phyloP scores from a whole-genome alignment of 2,113 vertebrate species.

The Sander lucioperca region DNA sequence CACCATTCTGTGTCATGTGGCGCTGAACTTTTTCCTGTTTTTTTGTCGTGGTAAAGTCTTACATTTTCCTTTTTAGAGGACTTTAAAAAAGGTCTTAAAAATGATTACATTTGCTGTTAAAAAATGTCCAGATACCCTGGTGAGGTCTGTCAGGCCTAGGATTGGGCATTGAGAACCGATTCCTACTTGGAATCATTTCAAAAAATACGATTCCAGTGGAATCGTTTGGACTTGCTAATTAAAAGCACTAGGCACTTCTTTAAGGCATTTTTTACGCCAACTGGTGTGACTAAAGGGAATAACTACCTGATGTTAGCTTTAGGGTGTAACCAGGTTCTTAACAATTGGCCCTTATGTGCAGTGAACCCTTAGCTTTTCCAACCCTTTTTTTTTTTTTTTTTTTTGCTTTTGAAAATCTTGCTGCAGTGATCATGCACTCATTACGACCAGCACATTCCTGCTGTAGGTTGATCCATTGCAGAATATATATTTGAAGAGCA shows the following conservation, averaged over 20 bases:
- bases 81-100: too few species aligned
- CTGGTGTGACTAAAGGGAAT: neutral
- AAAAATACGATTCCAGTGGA: too few species aligned
- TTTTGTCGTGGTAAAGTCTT: too few species aligned
- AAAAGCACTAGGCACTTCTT: neutral
- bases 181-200: too few species aligned
- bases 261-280: neutral
- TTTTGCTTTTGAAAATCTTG: conserved; percentile 5
- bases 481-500: neutral
- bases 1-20: too few species aligned
- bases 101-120: too few species aligned
- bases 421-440: neutral
- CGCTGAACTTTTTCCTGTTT: too few species aligned
- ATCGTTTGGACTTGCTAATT: neutral
- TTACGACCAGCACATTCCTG: neutral
- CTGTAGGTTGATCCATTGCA: neutral
- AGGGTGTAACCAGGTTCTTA: conserved; percentile 37
- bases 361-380: conserved; percentile 9
- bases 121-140: too few species aligned
- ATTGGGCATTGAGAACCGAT: too few species aligned
- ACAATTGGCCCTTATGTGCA: neutral
- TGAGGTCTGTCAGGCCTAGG: too few species aligned
- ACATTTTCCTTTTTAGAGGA: too few species aligned
- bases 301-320: conserved; percentile 28
- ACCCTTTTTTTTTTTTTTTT: neutral